Conservation (phyloP, 2,113 vertebrate genomes). For the Atlantisia rogersi region DNA sequence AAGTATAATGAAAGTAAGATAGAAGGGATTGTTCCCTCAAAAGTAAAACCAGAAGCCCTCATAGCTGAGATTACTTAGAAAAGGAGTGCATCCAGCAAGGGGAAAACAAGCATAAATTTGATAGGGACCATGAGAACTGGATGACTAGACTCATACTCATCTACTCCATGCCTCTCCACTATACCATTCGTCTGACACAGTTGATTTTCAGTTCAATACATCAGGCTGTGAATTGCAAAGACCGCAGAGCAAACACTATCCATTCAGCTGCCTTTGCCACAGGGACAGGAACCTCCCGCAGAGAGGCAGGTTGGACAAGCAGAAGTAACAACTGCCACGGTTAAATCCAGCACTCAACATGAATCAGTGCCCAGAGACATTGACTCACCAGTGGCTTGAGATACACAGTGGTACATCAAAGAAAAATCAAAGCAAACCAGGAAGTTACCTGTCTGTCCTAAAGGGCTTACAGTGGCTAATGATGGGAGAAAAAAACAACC, state of each 20-base stretch:
- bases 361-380: constrained; percentile 14
- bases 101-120: background rate
- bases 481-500: background rate
- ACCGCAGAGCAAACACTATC: background rate
- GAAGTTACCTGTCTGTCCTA: constrained; percentile 14
- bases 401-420: background rate
- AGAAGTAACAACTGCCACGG: background rate
- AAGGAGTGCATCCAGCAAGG: background rate
- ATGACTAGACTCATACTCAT: background rate
- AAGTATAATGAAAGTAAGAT: background rate
- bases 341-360: background rate
- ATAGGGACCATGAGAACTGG: background rate
- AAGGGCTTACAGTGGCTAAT: background rate
- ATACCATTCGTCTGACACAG: background rate
- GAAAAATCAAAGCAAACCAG: constrained; percentile 57
- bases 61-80: background rate
- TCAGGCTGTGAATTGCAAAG: background rate
- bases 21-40: background rate
- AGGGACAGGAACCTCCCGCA: background rate
- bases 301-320: background rate
- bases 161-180: background rate
- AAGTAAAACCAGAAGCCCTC: background rate
- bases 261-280: constrained; percentile 5
- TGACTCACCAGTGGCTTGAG: constrained; percentile 2
- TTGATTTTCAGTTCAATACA: constrained; percentile 18